These are phyloP conservation scores for Bombylius major DNA, from an alignment of 2,888 invertebrate genomes.

Conservation along the genomic window DNA sequence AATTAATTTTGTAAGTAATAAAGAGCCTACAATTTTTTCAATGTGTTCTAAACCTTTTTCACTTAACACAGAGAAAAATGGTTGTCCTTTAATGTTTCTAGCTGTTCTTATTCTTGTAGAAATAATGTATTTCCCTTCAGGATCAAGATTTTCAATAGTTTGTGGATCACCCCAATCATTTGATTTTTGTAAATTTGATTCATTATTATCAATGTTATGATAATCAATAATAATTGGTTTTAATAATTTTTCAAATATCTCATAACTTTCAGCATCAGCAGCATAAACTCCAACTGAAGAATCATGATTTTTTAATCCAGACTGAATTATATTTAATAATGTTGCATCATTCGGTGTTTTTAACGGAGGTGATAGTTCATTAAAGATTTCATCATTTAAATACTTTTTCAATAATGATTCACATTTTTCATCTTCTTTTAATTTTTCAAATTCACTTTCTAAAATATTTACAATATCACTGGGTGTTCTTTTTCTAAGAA, in stretches of 20 bases:
- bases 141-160: constrained; percentile 41
- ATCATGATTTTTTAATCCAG: constrained; percentile 47
- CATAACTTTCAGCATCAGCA: constrained; percentile 48
- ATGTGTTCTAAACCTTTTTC: constrained; percentile 44
- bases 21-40: constrained; percentile 35
- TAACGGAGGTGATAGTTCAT: constrained; percentile 35
- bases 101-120: constrained; percentile 48
- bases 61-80: constrained; percentile 48
- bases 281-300: constrained; percentile 45
- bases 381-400: constrained; percentile 37
- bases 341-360: constrained; percentile 41
- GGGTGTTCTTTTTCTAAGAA: constrained; percentile 5
- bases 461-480: constrained; percentile 25
- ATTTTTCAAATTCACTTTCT: constrained; percentile 39
- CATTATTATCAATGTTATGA: constrained; percentile 28
- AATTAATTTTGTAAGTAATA: neutral
- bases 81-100: constrained; percentile 41
- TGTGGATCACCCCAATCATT: constrained; percentile 44
- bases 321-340: constrained; percentile 43
- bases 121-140: constrained; percentile 41
- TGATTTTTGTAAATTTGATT: constrained; percentile 43
- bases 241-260: constrained; percentile 44
- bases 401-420: constrained; percentile 45
- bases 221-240: constrained; percentile 50
- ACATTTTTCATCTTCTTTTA: constrained; percentile 37